phyloP scores from a whole-genome alignment of 2,113 vertebrate genomes.

The Oreocharis arfaki region DNA sequence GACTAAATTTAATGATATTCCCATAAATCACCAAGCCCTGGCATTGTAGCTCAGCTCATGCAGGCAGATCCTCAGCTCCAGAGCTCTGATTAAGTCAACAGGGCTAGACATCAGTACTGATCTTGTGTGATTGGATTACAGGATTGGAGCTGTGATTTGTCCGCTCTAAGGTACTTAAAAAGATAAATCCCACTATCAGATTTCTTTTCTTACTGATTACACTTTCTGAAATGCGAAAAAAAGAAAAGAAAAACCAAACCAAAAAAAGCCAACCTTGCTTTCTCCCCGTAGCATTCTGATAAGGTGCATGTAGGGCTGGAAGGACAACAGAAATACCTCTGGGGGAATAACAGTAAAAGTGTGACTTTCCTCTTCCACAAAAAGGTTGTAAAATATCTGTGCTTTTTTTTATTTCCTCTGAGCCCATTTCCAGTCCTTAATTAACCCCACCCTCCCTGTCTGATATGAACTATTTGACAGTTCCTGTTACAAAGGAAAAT shows the following conservation, averaged over 20 bases:
- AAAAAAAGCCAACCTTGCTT: neutral
- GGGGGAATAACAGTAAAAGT: neutral
- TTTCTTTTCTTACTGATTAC: neutral
- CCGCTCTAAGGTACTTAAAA: neutral
- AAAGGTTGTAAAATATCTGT: neutral
- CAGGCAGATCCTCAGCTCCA: neutral
- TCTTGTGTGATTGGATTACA: constrained; percentile 12
- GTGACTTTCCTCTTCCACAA: neutral
- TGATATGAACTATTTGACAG: neutral
- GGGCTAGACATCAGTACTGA: neutral
- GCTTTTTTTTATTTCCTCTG: neutral
- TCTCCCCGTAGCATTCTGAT: neutral
- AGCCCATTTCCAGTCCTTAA: neutral
- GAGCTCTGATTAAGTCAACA: neutral
- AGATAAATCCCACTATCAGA: constrained; percentile 3
- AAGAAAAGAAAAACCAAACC: neutral
- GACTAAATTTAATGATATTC: neutral
- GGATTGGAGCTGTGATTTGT: constrained; percentile 8
- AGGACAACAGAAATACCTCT: neutral
- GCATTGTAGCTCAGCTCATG: neutral
- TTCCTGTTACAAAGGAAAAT: neutral
- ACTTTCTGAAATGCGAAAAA: neutral
- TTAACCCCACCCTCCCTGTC: neutral
- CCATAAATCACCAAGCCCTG: neutral
- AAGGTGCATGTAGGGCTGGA: neutral